Evolutionary conservation across 2,888 invertebrate species (phyloP), one percentile per base, ranked within the genome.

Genomic region (Scaptomyza flava): DNA sequence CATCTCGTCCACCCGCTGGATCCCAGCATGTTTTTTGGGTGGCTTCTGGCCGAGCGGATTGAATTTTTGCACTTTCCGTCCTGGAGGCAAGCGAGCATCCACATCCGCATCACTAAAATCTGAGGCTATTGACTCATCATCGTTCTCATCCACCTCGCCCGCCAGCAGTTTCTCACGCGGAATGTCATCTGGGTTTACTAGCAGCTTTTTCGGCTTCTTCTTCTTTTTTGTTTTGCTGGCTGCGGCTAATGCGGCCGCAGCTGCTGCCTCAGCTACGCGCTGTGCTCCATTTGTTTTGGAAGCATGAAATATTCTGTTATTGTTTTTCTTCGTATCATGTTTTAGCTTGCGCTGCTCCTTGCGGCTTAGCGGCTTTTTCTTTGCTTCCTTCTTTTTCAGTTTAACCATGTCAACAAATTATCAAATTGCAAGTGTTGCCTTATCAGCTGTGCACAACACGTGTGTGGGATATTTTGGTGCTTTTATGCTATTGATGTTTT

Each of bases 341-440:
- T 95, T 94, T 67, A 95, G 94, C 91, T 96, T 96, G 0, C 96
- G 93, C n/a, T 94, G 89, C 73, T 95, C 93, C 92, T 96, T 96
- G 23, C 96, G 93, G 0, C 94, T 92, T 80, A 93, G 64, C 3
- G 84, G 72, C 48, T 87, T 80, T 47, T 84, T 75, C 9, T 64
- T 83, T 0, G 20, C 8, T 1, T 52, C 27, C 7, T 68, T 73
- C 30, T 73, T 71, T 48, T 68, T 77, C 33, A 61, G 30, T 58
- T 89, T 90, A 8, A 61, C 78, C 89, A 90, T 89, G 67, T 77
- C 76, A 48, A 61, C 50, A 52, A 56, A 47, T 42, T 9, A 47
- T 17, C 27, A 23, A 20, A 33, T 51, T 68, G 51, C 23, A 65
- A 67, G 58, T 77, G 74, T 67, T 77, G 67, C 45, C 72, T 43